Evolutionary conservation across 2,797 vertebrate genomes (phyloP).

Genomic region (Jordanella pulchra): DNA sequence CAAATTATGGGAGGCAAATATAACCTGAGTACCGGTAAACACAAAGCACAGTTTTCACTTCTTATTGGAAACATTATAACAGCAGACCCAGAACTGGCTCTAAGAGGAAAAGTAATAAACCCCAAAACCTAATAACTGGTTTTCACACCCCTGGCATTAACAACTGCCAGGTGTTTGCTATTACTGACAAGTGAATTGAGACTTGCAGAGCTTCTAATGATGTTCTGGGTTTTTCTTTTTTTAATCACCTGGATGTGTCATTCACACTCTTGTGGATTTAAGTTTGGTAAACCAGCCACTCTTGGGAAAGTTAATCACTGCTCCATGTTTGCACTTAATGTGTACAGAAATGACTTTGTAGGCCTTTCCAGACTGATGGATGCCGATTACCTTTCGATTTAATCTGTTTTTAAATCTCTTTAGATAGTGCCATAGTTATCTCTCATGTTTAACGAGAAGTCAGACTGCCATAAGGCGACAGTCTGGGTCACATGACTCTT

Average conservation of each 20-base stretch:
- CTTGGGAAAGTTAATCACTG: neutral
- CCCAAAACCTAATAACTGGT: neutral
- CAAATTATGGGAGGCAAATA: neutral
- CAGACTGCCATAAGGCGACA: too few relatives aligned
- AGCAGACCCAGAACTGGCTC: neutral
- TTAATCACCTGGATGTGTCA: neutral
- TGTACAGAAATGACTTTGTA: neutral
- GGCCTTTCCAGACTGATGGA: neutral
- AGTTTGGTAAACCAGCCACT: neutral
- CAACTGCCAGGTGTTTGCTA: neutral
- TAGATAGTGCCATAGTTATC: too few relatives aligned
- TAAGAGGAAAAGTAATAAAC: neutral
- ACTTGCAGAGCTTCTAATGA: neutral
- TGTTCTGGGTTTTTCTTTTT: neutral
- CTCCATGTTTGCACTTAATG: neutral
- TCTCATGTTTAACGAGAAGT: too few relatives aligned
- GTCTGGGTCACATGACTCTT: too few relatives aligned
- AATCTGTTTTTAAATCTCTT: neutral
- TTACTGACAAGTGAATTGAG: neutral
- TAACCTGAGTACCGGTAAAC: too few relatives aligned
- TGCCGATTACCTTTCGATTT: neutral
- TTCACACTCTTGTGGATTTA: neutral
- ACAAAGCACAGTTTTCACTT: neutral
- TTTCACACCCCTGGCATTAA: neutral
- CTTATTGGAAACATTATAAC: neutral